Conservation (phyloP, 2,113 vertebrate species). For the Platysteira castanea region DNA sequence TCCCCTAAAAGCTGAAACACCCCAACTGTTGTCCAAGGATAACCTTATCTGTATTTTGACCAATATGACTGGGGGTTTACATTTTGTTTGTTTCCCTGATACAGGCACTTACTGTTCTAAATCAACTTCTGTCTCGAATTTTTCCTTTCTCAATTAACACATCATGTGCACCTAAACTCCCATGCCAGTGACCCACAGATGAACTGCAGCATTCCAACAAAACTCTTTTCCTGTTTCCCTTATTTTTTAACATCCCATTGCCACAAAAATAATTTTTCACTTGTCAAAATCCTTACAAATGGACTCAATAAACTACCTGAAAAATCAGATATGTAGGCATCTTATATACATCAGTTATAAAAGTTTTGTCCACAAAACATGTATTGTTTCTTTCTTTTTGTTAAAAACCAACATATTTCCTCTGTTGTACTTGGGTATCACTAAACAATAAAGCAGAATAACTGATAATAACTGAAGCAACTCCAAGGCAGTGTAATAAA, state of each 20-base stretch:
- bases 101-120: background rate
- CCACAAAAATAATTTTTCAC: background rate
- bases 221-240: background rate
- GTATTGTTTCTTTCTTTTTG: background rate
- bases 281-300: background rate
- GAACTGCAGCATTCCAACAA: background rate
- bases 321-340: background rate
- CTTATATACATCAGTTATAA: background rate
- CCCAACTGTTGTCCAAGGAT: rapidly evolving
- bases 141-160: conserved; percentile 10
- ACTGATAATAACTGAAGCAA: background rate
- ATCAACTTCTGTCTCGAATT: background rate
- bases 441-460: background rate
- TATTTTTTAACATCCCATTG: background rate
- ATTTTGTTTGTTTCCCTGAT: background rate
- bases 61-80: background rate
- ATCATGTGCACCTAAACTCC: background rate
- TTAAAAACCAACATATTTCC: background rate
- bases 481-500: background rate
- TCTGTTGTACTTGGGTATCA: background rate
- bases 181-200: background rate
- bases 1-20: background rate
- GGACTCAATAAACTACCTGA: background rate
- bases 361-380: background rate
- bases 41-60: background rate